Base-by-base conservation (phyloP, 2,888 invertebrate genomes). In the Habroteleia sp. region DNA sequence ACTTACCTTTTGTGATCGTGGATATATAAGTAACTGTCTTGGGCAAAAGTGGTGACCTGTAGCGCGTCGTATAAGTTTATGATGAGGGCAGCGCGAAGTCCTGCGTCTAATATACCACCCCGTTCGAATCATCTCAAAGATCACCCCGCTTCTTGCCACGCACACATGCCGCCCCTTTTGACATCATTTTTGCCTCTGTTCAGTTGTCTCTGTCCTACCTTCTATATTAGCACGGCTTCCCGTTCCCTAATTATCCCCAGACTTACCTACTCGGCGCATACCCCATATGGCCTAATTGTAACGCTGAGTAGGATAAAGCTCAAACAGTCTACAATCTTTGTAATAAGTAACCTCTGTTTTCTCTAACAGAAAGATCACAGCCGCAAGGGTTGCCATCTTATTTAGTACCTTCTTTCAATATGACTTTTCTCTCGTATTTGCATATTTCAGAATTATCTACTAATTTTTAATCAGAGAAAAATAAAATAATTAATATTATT, bases 61-160 rank as follows among this genome's bases (percentile, higher is more conserved):
- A 25, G 71, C 60, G 54, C 72, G 78, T 77, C 72, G 66, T 73
- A 72, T 77, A 78, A 81, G 82, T 82, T 86, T 87, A 82, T 88
- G 87, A 84, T 83, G 81, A 77, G 73, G 71, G 81, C 81, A 79
- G 80, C 80, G 80, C 79, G 80, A 81, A 74, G 84, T 79, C 76
- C 80, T 62, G 80, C 81, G 81, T 84, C 83, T 87, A 87, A 87
- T 87, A 88, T 62, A 62, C 84, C 80, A 81, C 82, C 75, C 84
- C 80, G 84, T 82, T 81, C 84, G 66, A 65, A 74, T 71, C 74
- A 80, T 79, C 77, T 82, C 78, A 46, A 83, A 82, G 78, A 72
- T 62, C 56, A 58, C 78, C 66, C 60, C 72, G 74, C 76, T 78
- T 60, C 65, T 74, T 52, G 16, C 42, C 31, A 7, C 52, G 31